Percentiles rank a stretch among this genome's conserved stretches.
Conservation (phyloP, 2,888 invertebrate genomes). For the Andrena dorsata region DNA sequence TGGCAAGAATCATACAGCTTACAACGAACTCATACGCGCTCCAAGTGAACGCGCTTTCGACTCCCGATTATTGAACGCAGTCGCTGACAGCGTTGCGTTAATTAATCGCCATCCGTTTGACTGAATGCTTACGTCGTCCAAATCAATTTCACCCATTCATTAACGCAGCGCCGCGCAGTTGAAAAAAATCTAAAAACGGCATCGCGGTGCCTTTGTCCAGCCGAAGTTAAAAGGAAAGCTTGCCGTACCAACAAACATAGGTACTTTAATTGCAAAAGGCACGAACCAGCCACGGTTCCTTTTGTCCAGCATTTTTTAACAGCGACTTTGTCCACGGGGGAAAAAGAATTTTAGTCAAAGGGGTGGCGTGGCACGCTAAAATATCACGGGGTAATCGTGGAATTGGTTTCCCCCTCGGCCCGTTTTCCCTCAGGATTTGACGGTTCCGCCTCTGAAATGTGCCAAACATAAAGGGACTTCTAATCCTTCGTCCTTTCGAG, state of each 20-base stretch:
- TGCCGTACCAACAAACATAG: slow-evolving; percentile 16
- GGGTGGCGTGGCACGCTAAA: not conserved
- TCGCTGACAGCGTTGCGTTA: slow-evolving; percentile 36
- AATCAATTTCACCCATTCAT: slow-evolving; percentile 27
- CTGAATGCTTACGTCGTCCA: not conserved
- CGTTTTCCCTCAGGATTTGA: not conserved
- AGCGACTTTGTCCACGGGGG: not conserved
- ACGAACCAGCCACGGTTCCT: slow-evolving; percentile 4
- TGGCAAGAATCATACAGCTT: not conserved
- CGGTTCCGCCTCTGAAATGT: not conserved
- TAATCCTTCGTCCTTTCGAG: slow-evolving; percentile 1
- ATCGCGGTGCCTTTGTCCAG: not conserved
- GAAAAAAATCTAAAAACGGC: not conserved
- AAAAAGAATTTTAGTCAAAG: not conserved
- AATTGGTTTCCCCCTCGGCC: slow-evolving; percentile 6
- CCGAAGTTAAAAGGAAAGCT: not conserved
- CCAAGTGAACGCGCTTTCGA: not conserved
- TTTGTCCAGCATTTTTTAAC: slow-evolving; percentile 2
- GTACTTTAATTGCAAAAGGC: slow-evolving; percentile 18
- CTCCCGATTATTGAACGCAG: not conserved
- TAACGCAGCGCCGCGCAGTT: not conserved
- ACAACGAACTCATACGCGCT: not conserved
- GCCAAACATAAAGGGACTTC: not conserved
- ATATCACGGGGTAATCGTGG: slow-evolving; percentile 11
- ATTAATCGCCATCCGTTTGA: slow-evolving; percentile 47